A percentile compares a stretch with the other conserved stretches of the same genome.
Evolutionary conservation across 2,113 vertebrate species (phyloP).

Genomic region (Micronycteris hirsuta): DNA sequence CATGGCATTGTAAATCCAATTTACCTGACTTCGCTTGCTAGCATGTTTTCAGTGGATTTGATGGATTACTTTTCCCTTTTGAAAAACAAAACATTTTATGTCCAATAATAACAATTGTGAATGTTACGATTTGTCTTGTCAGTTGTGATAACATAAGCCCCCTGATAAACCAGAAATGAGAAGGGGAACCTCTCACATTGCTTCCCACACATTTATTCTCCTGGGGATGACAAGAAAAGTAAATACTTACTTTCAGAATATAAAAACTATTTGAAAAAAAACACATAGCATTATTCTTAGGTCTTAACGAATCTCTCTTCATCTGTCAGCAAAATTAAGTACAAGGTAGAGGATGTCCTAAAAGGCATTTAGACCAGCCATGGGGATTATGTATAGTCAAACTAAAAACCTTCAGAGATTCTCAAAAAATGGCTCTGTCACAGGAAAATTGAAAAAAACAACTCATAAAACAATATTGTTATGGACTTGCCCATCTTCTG

Average conservation of each 20-base stretch:
- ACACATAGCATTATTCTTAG: not conserved
- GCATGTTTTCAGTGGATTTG: constrained; percentile 20
- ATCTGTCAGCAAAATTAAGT: not conserved
- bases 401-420: not conserved
- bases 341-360: not conserved
- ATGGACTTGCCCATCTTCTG: not conserved
- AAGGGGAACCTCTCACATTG: not conserved
- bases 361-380: not conserved
- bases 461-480: not conserved
- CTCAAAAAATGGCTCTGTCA: not conserved
- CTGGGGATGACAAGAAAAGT: not conserved
- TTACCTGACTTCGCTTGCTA: constrained; percentile 15
- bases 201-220: not conserved
- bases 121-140: constrained; percentile 21
- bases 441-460: not conserved
- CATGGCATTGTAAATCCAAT: constrained; percentile 12
- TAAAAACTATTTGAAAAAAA: constrained; percentile 20
- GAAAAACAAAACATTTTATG: not conserved
- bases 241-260: not conserved
- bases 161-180: not conserved
- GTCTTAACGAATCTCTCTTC: not conserved
- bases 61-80: constrained; percentile 37
- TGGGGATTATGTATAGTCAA: not conserved
- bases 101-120: not conserved
- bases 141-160: not conserved